phyloP scores from a whole-genome alignment of 2,113 vertebrate genomes.

The Geococcyx californianus region DNA sequence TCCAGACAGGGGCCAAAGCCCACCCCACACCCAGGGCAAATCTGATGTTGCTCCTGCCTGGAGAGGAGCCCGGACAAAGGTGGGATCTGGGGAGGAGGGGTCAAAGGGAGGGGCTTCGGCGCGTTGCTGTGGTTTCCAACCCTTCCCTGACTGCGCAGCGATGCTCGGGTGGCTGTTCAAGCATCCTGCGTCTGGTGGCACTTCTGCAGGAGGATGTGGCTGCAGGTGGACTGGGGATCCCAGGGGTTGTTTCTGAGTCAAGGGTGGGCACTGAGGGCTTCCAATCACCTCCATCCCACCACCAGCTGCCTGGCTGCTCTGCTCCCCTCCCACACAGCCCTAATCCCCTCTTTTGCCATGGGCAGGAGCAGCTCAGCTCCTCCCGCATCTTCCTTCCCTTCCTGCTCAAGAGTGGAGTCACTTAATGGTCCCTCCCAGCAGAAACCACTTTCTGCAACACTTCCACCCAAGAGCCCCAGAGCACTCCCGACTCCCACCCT shows the following conservation, averaged over 20 bases:
- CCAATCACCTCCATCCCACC: neutral
- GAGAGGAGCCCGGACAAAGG: neutral
- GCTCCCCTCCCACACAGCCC: neutral
- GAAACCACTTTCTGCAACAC: accelerated
- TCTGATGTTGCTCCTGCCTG: neutral
- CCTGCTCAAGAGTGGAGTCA: neutral
- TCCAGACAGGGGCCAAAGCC: neutral
- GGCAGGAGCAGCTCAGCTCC: neutral
- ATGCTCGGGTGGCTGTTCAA: neutral
- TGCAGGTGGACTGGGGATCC: neutral
- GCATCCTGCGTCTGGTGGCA: neutral
- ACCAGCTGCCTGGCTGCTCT: neutral
- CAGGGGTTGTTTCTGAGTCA: neutral
- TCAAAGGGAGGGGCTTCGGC: neutral
- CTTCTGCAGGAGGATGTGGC: neutral
- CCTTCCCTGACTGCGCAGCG: neutral
- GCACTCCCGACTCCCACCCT: neutral
- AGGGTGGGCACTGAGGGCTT: accelerated
- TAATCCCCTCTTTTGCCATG: too few species aligned
- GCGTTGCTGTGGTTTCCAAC: neutral
- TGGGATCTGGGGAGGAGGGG: neutral
- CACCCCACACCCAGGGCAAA: neutral
- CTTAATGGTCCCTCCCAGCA: accelerated
- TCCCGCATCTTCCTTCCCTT: neutral
- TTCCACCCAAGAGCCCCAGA: accelerated